A percentile compares a stretch with the other conserved stretches of the same genome.
Evolutionary conservation across 2,113 vertebrate genomes (phyloP).

Genomic region (Hylia prasina): DNA sequence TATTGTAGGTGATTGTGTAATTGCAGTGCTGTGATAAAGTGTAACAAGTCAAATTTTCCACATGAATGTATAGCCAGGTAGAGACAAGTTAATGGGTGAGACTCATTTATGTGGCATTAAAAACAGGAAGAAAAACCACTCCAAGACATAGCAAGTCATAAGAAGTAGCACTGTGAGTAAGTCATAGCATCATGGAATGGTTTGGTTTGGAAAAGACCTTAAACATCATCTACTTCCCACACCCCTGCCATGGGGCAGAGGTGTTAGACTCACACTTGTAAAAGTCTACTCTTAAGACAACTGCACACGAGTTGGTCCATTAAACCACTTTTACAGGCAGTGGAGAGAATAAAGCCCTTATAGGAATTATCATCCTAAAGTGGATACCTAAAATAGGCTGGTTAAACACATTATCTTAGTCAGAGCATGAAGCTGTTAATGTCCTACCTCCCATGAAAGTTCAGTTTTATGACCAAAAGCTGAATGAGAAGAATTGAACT

Average conservation of each 20-base stretch:
- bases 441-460: background rate
- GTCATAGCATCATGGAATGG: background rate
- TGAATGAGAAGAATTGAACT: background rate
- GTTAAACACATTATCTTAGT: background rate
- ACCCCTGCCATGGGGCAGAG: background rate
- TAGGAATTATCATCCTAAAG: background rate
- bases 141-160: background rate
- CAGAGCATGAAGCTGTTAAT: background rate
- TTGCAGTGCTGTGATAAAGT: background rate
- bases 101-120: background rate
- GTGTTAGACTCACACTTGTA: background rate
- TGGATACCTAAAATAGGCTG: background rate
- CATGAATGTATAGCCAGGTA: background rate
- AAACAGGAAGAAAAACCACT: background rate
- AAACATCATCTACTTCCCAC: background rate
- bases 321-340: background rate
- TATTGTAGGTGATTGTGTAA: background rate
- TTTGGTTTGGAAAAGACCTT: background rate
- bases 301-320: background rate
- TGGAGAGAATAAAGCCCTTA: background rate
- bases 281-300: background rate
- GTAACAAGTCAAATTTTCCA: background rate
- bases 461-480: background rate
- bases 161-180: background rate
- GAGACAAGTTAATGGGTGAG: background rate